A percentile compares a stretch with the other conserved stretches of the same genome.
These are phyloP conservation scores for Girardia tigrina DNA, from an alignment of 2,888 invertebrate species.

Conservation along the genomic window DNA sequence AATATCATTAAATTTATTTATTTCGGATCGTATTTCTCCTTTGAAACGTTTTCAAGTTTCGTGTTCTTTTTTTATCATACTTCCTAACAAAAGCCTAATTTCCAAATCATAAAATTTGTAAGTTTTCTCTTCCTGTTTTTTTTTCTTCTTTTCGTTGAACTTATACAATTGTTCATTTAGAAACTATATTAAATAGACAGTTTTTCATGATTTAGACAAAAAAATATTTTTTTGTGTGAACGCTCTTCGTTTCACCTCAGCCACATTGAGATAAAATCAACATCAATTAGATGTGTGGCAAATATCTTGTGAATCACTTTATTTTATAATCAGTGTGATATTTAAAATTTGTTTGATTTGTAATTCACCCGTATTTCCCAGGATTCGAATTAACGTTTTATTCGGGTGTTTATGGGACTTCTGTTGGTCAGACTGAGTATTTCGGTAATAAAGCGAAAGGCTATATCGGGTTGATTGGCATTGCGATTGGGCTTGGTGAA, in stretches of 20 bases:
- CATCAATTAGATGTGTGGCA: conserved; percentile 3
- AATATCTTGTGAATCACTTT: conserved; percentile 20
- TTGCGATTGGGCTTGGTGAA: conserved; percentile 83
- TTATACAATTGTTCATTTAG: no score
- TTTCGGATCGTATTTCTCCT: no score
- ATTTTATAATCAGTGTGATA: conserved; percentile 3
- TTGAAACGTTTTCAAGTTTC: no score
- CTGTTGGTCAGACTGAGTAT: conserved; percentile 69
- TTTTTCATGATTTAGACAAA: no score
- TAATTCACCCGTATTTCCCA: conserved; percentile 44
- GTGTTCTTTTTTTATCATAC: no score
- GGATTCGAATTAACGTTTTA: conserved; percentile 84
- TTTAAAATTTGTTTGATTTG: neutral
- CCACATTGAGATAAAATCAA: conserved; percentile 13
- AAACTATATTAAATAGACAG: no score
- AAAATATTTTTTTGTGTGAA: no score
- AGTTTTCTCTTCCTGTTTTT: no score
- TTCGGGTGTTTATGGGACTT: conserved; percentile 83
- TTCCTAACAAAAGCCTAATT: no score
- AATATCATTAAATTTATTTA: no score
- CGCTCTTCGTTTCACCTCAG: neutral
- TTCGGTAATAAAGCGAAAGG: conserved; percentile 66
- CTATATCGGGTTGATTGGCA: conserved; percentile 77
- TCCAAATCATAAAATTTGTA: no score
- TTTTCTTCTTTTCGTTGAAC: no score